Evolutionary conservation across 2,888 invertebrate genomes (phyloP).

Genomic region (Chrysopilus asiliformis): DNA sequence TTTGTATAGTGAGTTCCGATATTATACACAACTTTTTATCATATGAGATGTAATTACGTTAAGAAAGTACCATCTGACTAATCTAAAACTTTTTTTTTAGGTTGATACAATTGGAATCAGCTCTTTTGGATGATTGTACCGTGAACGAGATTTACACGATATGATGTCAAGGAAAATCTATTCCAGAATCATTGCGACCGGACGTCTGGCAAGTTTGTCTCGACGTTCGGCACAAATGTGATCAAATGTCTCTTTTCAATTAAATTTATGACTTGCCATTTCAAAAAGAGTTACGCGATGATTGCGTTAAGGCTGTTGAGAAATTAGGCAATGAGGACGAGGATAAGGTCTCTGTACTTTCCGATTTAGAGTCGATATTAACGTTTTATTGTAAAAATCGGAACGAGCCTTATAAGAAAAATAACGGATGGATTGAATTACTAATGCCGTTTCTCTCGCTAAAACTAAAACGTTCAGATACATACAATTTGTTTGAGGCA

Average conservation of each 20-base stretch:
- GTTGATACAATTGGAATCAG: slow-evolving; percentile 70
- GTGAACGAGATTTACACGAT: slow-evolving; percentile 75
- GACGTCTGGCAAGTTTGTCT: slow-evolving; percentile 87
- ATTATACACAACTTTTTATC: no score
- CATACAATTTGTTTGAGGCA: slow-evolving; percentile 88
- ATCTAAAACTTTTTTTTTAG: no score
- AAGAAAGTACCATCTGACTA: no score
- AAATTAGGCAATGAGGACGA: slow-evolving; percentile 88
- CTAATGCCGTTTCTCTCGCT: slow-evolving; percentile 77
- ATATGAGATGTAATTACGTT: no score
- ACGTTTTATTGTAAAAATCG: slow-evolving; percentile 92
- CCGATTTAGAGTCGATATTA: slow-evolving; percentile 92
- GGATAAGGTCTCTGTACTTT: slow-evolving; percentile 80
- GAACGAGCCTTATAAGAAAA: slow-evolving; percentile 57
- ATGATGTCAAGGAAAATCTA: slow-evolving; percentile 69
- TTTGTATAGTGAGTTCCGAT: no score
- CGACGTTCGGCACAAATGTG: slow-evolving; percentile 62
- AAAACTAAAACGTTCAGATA: slow-evolving; percentile 69
- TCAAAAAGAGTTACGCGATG: slow-evolving; percentile 75
- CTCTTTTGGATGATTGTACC: slow-evolving; percentile 71
- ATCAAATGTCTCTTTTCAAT: slow-evolving; percentile 73
- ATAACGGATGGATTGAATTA: slow-evolving; percentile 89
- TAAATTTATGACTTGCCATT: slow-evolving; percentile 94
- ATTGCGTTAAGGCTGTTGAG: slow-evolving; percentile 79
- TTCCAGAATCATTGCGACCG: slow-evolving; percentile 67